A percentile compares a stretch with the other conserved stretches of the same genome.
phyloP scores from a whole-genome alignment of 2,113 vertebrate genomes.

The Neolamprologus brichardi region DNA sequence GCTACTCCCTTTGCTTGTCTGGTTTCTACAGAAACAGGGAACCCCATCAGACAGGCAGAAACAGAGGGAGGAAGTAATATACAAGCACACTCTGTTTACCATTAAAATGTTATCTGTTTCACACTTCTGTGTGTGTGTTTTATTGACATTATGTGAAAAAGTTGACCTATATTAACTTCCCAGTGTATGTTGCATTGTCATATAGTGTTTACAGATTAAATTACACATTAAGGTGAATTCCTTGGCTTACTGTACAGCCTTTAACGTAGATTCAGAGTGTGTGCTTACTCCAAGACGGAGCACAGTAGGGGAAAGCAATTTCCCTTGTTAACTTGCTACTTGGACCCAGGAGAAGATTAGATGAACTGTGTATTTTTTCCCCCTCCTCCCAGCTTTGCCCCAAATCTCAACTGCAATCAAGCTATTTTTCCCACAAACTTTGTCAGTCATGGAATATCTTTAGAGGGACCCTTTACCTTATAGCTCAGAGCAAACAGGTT shows the following conservation, averaged over 20 bases:
- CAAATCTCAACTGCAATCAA: background rate
- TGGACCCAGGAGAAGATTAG: background rate
- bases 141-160: background rate
- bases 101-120: background rate
- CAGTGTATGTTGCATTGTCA: background rate
- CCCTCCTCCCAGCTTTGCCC: background rate
- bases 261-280: background rate
- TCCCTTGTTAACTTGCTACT: background rate
- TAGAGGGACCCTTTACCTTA: background rate
- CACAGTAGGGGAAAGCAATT: background rate
- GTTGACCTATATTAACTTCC: background rate
- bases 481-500: conserved; percentile 21
- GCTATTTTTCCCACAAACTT: background rate
- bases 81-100: background rate
- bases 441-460: background rate
- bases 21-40: background rate
- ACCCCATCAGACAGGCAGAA: background rate
- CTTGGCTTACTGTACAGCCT: background rate
- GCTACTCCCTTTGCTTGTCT: background rate
- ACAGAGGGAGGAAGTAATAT: conserved; percentile 1
- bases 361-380: background rate
- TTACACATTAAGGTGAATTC: background rate
- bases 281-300: background rate
- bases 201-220: background rate
- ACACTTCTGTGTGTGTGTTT: background rate